Conservation (phyloP, 2,888 invertebrate genomes). For the Endotricha flammealis region DNA sequence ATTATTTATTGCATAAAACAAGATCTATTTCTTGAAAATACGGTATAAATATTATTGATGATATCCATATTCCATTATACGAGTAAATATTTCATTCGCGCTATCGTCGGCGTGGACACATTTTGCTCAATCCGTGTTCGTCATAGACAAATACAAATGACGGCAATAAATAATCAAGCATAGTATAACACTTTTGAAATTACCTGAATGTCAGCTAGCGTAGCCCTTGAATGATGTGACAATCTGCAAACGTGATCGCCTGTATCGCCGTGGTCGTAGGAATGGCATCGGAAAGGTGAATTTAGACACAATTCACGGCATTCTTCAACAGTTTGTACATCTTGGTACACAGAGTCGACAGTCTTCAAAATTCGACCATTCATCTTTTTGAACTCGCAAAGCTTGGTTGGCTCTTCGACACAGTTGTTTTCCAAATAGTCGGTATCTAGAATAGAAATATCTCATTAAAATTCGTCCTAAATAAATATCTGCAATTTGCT, state of each 20-base stretch:
- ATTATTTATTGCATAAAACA: no score
- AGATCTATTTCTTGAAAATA: no score
- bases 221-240: conserved; percentile 93
- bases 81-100: no score
- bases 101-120: no score
- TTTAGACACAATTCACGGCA: conserved; percentile 93
- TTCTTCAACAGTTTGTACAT: conserved; percentile 91
- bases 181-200: conserved; percentile 4
- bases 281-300: conserved; percentile 93
- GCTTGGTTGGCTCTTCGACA: conserved; percentile 94
- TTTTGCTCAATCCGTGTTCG: no score
- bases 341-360: conserved; percentile 95
- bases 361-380: conserved; percentile 93
- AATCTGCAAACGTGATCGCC: conserved; percentile 95
- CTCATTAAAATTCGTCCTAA: no score
- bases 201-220: conserved; percentile 92
- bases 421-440: conserved; percentile 96
- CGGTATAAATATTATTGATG: no score
- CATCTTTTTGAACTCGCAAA: conserved; percentile 95
- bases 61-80: no score
- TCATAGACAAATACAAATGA: no score
- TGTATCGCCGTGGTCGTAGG: conserved; percentile 95
- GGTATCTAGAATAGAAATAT: conserved; percentile 52
- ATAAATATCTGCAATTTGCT: no score
- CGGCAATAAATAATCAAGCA: no score